Evolutionary conservation across 1,140 invertebrate species (phyloP).

Genomic region (Cotesia chilonis): DNA sequence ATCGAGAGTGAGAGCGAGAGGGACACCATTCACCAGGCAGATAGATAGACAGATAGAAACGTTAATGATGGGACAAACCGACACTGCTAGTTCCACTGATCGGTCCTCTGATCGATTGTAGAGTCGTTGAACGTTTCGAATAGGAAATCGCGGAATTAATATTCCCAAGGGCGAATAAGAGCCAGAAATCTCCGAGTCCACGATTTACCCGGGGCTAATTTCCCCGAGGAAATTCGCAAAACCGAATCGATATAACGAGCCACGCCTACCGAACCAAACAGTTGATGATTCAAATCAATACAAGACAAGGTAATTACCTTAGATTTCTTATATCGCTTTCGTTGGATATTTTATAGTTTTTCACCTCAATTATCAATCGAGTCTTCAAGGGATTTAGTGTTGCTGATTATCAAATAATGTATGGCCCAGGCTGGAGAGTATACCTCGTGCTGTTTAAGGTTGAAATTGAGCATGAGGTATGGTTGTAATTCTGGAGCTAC

Average conservation of each 20-base stretch:
- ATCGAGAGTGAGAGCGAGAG: too few species aligned
- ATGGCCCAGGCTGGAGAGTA: too few species aligned
- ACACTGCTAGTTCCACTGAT: background rate
- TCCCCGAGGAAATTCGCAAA: conserved; percentile 51
- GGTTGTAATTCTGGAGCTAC: too few species aligned
- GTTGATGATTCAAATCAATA: background rate
- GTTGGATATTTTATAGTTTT: too few species aligned
- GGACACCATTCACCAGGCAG: too few species aligned
- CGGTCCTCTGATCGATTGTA: conserved; percentile 8
- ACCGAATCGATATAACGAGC: conserved; percentile 47
- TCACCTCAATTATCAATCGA: too few species aligned
- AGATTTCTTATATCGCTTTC: too few species aligned
- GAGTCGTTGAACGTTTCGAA: conserved; percentile 32
- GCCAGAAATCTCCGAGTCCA: conserved; percentile 28
- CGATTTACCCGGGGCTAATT: conserved; percentile 45
- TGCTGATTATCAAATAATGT: too few species aligned
- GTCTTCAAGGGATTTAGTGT: too few species aligned
- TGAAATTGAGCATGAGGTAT: too few species aligned
- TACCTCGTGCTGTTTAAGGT: too few species aligned
- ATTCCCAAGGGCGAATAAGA: conserved; percentile 32
- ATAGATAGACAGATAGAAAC: conserved; percentile 29
- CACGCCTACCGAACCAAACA: conserved; percentile 15
- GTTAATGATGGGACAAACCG: conserved; percentile 29
- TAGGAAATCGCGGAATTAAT: conserved; percentile 36
- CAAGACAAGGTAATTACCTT: background rate